Conservation (phyloP, 1,140 invertebrate genomes). For the Odontomachus brunneus region DNA sequence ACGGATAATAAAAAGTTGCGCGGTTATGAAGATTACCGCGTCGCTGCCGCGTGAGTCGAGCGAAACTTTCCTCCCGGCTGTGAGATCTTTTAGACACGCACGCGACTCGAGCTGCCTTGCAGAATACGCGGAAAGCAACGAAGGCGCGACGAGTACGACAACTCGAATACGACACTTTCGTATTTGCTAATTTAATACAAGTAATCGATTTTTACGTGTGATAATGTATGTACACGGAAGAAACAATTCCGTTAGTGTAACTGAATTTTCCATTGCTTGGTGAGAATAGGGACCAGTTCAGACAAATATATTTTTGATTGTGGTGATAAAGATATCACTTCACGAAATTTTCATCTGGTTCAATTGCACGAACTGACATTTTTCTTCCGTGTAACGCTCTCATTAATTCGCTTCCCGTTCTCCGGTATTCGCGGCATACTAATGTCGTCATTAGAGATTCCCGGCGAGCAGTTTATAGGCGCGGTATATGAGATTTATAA, state of each 20-base stretch:
- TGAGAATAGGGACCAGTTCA: no score
- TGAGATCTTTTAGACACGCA: neutral
- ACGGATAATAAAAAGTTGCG: slow-evolving; percentile 28
- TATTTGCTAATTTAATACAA: neutral
- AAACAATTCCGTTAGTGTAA: no score
- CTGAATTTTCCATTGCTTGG: no score
- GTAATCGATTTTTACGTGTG: neutral
- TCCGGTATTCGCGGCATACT: no score
- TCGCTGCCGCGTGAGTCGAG: neutral
- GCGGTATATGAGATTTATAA: slow-evolving; percentile 32
- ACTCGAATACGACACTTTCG: neutral
- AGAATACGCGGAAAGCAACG: neutral
- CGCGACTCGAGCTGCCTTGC: neutral
- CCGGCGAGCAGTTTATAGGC: slow-evolving; percentile 14
- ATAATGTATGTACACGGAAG: no score
- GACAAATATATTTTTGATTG: no score
- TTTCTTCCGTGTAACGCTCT: neutral
- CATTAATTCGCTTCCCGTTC: no score
- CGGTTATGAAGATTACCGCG: neutral
- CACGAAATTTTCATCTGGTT: no score
- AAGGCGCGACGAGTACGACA: no score
- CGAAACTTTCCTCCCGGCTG: neutral
- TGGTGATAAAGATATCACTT: no score
- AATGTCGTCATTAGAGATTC: neutral
- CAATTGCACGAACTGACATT: no score